Percentiles rank a stretch among this genome's conserved stretches.
Conservation (phyloP, 2,113 vertebrate species). For the Amphilophus citrinellus region DNA sequence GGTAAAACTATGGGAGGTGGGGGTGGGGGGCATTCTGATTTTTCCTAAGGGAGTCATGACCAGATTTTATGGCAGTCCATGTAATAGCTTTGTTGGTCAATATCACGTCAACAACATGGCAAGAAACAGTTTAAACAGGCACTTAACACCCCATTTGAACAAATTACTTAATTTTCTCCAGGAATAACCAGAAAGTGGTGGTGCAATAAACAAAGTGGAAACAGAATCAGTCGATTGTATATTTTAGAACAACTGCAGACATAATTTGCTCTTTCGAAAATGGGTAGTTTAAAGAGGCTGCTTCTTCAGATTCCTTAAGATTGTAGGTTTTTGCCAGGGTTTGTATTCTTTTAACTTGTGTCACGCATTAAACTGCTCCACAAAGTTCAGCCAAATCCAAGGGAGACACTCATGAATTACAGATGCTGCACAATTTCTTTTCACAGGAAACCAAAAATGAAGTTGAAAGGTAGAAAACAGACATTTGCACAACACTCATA, state of each 20-base stretch:
- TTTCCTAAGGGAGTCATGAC: no score
- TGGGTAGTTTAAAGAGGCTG: neutral
- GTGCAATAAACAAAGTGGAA: neutral
- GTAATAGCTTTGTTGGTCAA: conserved; percentile 5
- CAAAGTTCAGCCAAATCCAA: neutral
- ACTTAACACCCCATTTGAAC: neutral
- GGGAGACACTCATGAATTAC: neutral
- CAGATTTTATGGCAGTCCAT: neutral
- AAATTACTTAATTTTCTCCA: conserved; percentile 14
- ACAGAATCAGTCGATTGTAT: neutral
- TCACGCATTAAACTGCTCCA: neutral
- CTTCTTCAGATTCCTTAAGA: neutral
- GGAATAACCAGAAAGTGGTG: neutral
- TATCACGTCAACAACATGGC: conserved; percentile 10
- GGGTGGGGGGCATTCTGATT: neutral
- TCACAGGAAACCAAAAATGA: neutral
- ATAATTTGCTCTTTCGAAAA: neutral
- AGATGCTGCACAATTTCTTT: neutral
- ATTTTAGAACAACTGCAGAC: neutral
- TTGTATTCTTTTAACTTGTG: neutral
- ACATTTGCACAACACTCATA: neutral
- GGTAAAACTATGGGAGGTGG: neutral
- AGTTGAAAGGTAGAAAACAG: neutral
- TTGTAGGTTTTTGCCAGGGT: neutral
- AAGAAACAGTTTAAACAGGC: neutral